Conservation (phyloP, 2,113 vertebrate genomes). For the Tichodroma muraria region DNA sequence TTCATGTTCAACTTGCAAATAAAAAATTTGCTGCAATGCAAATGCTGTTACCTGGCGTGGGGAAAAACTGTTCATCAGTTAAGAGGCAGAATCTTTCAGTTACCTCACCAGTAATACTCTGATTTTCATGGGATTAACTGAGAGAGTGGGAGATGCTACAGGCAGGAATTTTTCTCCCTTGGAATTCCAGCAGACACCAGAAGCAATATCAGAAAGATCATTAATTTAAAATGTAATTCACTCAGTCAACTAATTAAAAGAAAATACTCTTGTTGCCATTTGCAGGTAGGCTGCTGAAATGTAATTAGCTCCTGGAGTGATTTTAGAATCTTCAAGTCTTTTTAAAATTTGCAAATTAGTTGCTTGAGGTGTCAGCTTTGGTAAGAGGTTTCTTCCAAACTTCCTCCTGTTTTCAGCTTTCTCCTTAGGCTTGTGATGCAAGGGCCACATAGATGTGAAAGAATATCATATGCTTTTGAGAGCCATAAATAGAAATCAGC, state of each 20-base stretch:
- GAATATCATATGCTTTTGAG: neutral
- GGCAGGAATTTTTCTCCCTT: constrained; percentile 8
- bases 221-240: constrained; percentile 52
- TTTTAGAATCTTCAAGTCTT: neutral
- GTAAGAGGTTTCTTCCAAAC: neutral
- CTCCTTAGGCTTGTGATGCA: neutral
- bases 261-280: constrained; percentile 44
- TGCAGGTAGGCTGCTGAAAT: constrained; percentile 25
- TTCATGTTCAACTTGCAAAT: neutral
- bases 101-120: neutral
- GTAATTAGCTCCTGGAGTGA: constrained; percentile 21
- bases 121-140: neutral
- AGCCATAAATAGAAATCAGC: neutral
- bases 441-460: neutral
- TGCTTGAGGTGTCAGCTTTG: neutral
- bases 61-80: neutral
- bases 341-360: constrained; percentile 15
- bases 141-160: neutral
- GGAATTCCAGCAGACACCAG: constrained; percentile 25
- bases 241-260: constrained; percentile 40
- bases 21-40: neutral
- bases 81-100: neutral
- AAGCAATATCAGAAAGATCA: neutral
- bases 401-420: neutral
- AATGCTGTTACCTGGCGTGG: neutral